Base-by-base conservation (phyloP, 2,797 vertebrate genomes). In the Leuciscus waleckii region DNA sequence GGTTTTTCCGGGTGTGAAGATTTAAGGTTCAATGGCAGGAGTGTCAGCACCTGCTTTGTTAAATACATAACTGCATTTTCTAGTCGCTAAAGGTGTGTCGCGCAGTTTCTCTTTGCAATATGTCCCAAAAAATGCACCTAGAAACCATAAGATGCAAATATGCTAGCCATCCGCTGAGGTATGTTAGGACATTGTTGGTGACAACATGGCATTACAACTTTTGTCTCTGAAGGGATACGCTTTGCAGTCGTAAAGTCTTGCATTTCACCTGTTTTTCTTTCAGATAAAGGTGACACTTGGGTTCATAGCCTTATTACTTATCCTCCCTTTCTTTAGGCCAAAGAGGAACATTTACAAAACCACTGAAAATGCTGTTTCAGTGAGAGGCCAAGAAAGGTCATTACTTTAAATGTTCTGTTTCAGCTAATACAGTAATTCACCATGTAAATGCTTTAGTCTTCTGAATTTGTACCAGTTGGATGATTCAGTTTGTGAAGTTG, bases 81-180 rank as follows among this genome's bases (percentile, higher is more conserved):
- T 76, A 11, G 49, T 37, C 23, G 8, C 23, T 32, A 29, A 23
- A 88, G 91, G 89, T 89, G 89, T 91, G 90, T 79, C 82, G 3
- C 16, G 10, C n/a, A 41, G 46, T 21, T 73, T 83, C 56, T 79
- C 84, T 21, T 10, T 21, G 16, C 14, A 61, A 56, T n/a, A 79
- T 68, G 29, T 51, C 29, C 7, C 32, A 78, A 85, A 69, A 84
- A 82, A 87, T 71, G 63, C 43, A 26, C 65, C 54, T 56, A 54
- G 35, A 26, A 73, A 73, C 61, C 14, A 29, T 26, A 26, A 49
- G 21, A 16, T 63, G 61, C 9, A 89, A 71, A 84, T 61, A 89
- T 88, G 79, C 41, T 6, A 81, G 10, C 35, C n/a, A 80, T 85
- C 37, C 41, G 0, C 51, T 71, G 13, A 56, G 61, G 70, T 56